Conservation (phyloP, 1,140 invertebrate genomes). For the Leptonema lineaticorne region DNA sequence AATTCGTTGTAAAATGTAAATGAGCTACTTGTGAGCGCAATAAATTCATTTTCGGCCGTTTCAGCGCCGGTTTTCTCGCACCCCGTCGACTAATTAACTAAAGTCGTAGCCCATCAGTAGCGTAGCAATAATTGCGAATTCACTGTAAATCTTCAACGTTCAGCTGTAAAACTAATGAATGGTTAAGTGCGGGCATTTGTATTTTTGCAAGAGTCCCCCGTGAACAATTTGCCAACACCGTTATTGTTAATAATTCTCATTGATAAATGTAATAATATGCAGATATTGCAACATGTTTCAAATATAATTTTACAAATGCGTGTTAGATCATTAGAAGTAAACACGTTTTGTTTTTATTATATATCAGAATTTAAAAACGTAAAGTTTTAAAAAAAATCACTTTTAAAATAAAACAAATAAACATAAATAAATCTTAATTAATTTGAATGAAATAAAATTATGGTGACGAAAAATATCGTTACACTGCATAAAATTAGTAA, state of each 20-base stretch:
- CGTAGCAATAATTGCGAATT: background rate
- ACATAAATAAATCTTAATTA: too few species aligned
- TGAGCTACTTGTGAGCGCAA: background rate
- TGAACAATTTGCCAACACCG: background rate
- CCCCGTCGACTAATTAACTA: background rate
- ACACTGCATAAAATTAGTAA: too few species aligned
- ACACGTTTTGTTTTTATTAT: too few species aligned
- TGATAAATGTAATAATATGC: background rate
- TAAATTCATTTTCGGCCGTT: background rate
- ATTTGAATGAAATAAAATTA: too few species aligned
- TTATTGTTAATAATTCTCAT: background rate
- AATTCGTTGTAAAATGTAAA: background rate
- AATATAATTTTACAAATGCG: background rate
- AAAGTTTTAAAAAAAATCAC: background rate
- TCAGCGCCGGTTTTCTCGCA: too few species aligned
- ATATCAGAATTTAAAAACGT: too few species aligned
- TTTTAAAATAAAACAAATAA: background rate
- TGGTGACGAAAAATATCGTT: too few species aligned
- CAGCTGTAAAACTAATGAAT: too few species aligned
- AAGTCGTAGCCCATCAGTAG: background rate
- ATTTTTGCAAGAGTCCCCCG: background rate
- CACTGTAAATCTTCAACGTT: too few species aligned
- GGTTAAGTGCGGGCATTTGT: background rate
- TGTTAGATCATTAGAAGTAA: too few species aligned
- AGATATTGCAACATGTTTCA: background rate